Percentiles rank a stretch among this genome's conserved stretches.
Evolutionary conservation across 2,797 vertebrate species (phyloP).

Genomic region (Melanitta fusca): DNA sequence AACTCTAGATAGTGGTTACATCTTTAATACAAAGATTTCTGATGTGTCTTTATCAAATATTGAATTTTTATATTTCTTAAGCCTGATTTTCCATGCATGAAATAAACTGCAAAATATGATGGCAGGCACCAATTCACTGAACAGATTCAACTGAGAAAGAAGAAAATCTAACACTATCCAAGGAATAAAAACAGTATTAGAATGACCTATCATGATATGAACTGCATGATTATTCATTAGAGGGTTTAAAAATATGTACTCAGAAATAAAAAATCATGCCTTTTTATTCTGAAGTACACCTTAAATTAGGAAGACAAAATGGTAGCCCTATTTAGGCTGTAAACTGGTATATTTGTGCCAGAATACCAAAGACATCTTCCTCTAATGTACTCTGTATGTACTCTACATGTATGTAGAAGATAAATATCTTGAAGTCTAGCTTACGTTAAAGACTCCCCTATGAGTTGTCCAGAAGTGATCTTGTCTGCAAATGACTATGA

Average conservation of each 20-base stretch:
- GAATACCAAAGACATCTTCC: background rate
- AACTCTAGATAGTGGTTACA: background rate
- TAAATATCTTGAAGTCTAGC: background rate
- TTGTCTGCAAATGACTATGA: background rate
- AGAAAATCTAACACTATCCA: background rate
- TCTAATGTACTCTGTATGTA: background rate
- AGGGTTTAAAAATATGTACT: background rate
- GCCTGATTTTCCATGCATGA: background rate
- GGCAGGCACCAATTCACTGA: background rate
- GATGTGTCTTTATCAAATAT: background rate
- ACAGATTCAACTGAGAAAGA: background rate
- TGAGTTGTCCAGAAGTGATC: background rate
- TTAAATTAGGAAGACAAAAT: background rate
- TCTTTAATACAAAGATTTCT: background rate
- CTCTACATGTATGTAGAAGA: background rate
- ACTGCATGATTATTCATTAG: background rate
- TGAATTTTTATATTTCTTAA: background rate
- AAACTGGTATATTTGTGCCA: background rate
- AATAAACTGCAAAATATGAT: background rate
- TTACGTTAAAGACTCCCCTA: background rate
- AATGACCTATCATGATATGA: background rate
- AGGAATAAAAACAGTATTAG: background rate
- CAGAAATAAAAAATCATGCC: background rate
- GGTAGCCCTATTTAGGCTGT: background rate
- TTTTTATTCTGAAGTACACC: background rate